phyloP scores from a whole-genome alignment of 1,140 invertebrate species.

The Coelopa frigida region DNA sequence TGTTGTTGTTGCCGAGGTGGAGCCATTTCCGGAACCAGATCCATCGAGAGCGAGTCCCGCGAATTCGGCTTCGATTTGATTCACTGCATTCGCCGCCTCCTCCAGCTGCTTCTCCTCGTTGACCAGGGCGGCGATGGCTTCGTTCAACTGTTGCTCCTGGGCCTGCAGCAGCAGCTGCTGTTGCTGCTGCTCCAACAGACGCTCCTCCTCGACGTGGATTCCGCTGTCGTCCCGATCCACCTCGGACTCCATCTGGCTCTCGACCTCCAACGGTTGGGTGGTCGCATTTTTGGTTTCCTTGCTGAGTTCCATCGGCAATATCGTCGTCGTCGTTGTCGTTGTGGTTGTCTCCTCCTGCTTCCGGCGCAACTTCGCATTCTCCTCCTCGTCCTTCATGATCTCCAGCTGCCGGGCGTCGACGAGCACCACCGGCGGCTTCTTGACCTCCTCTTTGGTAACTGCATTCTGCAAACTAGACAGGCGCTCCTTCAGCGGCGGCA shows the following conservation, averaged over 20 bases:
- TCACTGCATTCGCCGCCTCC: constrained; percentile 37
- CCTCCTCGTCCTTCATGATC: constrained; percentile 38
- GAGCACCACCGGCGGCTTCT: constrained; percentile 35
- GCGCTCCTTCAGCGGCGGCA: constrained; percentile 39
- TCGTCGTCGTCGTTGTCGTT: neutral
- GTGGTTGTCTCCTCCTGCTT: constrained; percentile 10
- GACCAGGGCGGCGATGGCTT: constrained; percentile 33
- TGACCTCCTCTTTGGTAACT: constrained; percentile 39
- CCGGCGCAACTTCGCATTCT: constrained; percentile 20
- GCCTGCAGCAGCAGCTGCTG: constrained; percentile 20
- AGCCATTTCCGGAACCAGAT: constrained; percentile 13
- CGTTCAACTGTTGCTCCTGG: constrained; percentile 35
- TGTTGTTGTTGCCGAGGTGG: constrained; percentile 11
- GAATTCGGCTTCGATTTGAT: constrained; percentile 40
- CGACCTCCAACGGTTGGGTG: constrained; percentile 53
- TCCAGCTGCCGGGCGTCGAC: constrained; percentile 40
- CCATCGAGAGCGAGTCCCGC: constrained; percentile 29
- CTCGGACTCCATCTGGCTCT: constrained; percentile 49
- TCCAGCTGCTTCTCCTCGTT: constrained; percentile 37
- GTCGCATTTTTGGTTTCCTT: neutral
- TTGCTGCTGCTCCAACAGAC: too few relatives aligned
- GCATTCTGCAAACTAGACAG: constrained; percentile 39
- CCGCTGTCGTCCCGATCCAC: constrained; percentile 74
- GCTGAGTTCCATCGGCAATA: neutral
- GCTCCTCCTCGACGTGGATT: constrained; percentile 63